Percentiles rank a stretch among this genome's conserved stretches.
These are phyloP conservation scores for Leptinotarsa tumamoca DNA, from an alignment of 2,888 invertebrate genomes.

Conservation along the genomic window DNA sequence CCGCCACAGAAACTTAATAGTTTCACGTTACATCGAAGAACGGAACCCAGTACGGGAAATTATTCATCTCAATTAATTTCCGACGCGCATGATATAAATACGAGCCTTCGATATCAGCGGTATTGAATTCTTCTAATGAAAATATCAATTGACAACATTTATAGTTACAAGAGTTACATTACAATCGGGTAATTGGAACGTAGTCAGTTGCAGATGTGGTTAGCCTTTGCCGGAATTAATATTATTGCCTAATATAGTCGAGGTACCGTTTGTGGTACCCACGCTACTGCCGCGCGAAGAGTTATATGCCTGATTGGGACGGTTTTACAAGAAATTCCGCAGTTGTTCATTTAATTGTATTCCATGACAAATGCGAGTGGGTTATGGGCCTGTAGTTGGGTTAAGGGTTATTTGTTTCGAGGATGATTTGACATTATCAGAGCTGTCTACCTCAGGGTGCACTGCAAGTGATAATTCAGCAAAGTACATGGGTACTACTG, in stretches of 20 bases:
- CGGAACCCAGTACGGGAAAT: slow-evolving; percentile 7
- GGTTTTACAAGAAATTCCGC: slow-evolving; percentile 23
- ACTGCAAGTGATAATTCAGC: too few species aligned
- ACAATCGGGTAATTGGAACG: slow-evolving; percentile 49
- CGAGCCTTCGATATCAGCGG: slow-evolving; percentile 25
- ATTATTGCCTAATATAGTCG: slow-evolving; percentile 56
- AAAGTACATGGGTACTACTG: too few species aligned
- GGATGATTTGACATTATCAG: too few species aligned
- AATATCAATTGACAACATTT: slow-evolving; percentile 44
- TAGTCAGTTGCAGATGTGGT: slow-evolving; percentile 44
- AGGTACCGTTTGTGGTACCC: slow-evolving; percentile 44
- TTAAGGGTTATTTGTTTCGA: too few species aligned
- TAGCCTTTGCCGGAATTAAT: slow-evolving; percentile 50
- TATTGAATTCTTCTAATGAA: slow-evolving; percentile 39
- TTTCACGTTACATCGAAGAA: slow-evolving; percentile 12
- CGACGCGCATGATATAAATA: slow-evolving; percentile 8
- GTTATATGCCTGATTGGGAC: slow-evolving; percentile 24
- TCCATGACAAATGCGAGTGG: background rate
- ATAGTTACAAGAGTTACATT: slow-evolving; percentile 46
- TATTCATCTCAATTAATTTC: slow-evolving; percentile 30
- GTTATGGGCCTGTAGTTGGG: background rate
- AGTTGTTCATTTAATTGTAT: slow-evolving; percentile 9
- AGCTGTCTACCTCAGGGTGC: too few species aligned
- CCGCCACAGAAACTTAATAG: background rate
- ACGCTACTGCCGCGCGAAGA: slow-evolving; percentile 40